Evolutionary conservation across 2,113 vertebrate genomes (phyloP), one percentile per base, ranked within the genome.

Genomic region (Gambusia affinis): DNA sequence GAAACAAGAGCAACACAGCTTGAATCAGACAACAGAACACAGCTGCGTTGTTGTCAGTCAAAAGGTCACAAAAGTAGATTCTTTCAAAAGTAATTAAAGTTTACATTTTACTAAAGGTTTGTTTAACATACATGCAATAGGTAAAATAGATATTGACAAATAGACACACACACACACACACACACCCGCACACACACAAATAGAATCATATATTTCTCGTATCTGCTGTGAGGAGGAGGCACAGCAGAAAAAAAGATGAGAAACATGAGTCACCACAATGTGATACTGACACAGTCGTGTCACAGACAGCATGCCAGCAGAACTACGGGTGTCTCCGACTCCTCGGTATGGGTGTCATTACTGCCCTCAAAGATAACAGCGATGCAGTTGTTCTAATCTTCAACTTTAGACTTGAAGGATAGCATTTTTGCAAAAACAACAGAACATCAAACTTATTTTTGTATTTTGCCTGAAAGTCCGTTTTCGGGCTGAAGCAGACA

Each of bases 231-330:
- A 81, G 75, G 77, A 82, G 83, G 82, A 82, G 80, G 84, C 66
- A 72, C 69, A 85, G 79, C 67, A 81, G 70, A 42, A 81, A 51
- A 78, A 28, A 72, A 78, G 67, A 87, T 80, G 81, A 84, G 70
- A 77, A 87, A 78, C 75, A 73, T 87, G 88, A 91, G 73, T 90
- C 86, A 87, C 76, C 75, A 68, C 74, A 70, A 71, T 85, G 73
- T 80, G 78, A 89, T 67, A 86, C 77, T 76, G 83, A 81, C 79
- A 82, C 75, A 82, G 51, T 87, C 39, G 60, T 83, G 82, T 74
- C 66, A 76, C 71, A 67, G 76, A 81, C 84, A 76, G 80, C 73
- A 70, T 80, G 80, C 79, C 84, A 84, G 68, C 68, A 75, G 67
- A 47, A 51, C 47, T 39, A 69, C 63, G 70, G 61, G 44, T 60